Conservation (phyloP, 2,797 vertebrate genomes). For the Coregonus ussuriensis region DNA sequence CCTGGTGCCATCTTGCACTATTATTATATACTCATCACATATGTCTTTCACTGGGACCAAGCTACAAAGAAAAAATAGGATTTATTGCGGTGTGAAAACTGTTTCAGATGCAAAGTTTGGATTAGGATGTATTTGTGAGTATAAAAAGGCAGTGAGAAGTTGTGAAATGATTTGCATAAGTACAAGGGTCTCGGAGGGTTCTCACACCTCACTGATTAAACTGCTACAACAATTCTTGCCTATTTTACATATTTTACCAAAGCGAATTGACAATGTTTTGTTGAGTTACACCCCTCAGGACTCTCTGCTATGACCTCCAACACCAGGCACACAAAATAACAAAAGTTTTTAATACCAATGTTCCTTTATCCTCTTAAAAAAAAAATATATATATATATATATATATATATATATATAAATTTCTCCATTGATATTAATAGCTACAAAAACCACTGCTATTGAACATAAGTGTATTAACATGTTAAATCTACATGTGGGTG, state of each 20-base stretch:
- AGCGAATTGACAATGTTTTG: neutral
- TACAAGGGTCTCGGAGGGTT: neutral
- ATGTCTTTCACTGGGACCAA: neutral
- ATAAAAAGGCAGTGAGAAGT: neutral
- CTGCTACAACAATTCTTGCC: neutral
- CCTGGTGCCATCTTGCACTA: neutral
- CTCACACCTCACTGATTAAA: neutral
- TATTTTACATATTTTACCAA: neutral
- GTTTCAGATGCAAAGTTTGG: neutral
- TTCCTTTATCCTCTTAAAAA: neutral
- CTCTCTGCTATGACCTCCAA: neutral
- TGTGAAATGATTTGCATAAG: neutral
- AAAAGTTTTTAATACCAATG: neutral
- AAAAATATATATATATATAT: neutral
- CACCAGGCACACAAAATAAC: neutral
- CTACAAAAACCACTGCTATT: neutral
- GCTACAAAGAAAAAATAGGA: neutral
- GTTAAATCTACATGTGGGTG: too few relatives aligned
- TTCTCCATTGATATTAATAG: neutral
- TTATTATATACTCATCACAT: neutral
- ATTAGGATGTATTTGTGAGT: neutral
- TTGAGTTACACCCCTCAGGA: neutral
- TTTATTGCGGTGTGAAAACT: neutral
- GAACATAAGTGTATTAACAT: too few relatives aligned
- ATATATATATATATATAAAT: neutral